A percentile compares a stretch with the other conserved stretches of the same genome.
Conservation (phyloP, 2,113 vertebrate genomes). For the Danionella cerebrum region DNA sequence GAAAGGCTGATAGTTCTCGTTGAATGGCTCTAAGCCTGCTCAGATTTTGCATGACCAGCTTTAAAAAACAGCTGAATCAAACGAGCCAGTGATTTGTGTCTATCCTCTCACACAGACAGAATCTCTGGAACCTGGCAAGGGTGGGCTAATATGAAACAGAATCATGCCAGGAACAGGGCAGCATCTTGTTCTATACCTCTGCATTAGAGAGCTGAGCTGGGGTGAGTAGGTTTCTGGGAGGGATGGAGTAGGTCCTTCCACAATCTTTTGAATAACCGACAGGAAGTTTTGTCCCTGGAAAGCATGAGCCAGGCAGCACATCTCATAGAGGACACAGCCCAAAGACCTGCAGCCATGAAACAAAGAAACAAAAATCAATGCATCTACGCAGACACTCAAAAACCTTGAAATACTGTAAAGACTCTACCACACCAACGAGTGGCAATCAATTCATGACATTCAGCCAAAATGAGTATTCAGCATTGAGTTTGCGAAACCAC, state of each 20-base stretch:
- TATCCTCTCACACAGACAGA: neutral
- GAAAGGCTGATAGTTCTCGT: neutral
- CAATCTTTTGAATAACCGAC: conserved; percentile 73
- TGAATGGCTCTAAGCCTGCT: conserved; percentile 3
- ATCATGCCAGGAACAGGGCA: neutral
- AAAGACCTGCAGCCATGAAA: conserved; percentile 50
- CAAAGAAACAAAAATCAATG: neutral
- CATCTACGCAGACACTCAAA: no score
- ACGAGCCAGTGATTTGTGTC: neutral
- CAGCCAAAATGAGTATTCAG: no score
- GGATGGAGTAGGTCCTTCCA: conserved; percentile 70
- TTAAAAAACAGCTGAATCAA: conserved; percentile 1
- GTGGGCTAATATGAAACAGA: neutral
- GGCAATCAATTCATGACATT: no score
- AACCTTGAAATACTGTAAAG: no score
- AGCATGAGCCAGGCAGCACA: conserved; percentile 77
- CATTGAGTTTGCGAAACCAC: no score
- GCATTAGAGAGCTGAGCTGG: conserved; percentile 66
- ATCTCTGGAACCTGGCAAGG: neutral
- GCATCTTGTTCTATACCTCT: conserved; percentile 57
- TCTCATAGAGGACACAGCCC: conserved; percentile 80
- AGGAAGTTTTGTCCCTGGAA: conserved; percentile 76
- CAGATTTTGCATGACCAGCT: neutral
- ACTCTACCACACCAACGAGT: no score
- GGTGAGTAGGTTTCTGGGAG: conserved; percentile 64